Evolutionary conservation across 2,113 vertebrate genomes (phyloP).

Genomic region (Heloderma charlesbogerti): DNA sequence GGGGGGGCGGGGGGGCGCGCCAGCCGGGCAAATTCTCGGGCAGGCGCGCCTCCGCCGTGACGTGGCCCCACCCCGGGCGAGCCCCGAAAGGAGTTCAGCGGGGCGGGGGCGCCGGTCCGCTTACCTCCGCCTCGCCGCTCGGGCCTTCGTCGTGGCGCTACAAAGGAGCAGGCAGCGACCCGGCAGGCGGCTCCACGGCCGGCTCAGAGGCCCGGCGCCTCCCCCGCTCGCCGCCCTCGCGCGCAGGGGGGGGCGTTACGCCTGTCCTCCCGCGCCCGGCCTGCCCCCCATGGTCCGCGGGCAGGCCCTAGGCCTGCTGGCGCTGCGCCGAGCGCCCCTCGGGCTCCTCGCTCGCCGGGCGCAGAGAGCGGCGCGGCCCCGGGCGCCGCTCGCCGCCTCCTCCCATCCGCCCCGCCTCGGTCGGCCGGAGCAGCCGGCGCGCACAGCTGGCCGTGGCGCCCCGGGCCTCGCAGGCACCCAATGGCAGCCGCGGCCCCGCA

Average conservation of each 20-base stretch:
- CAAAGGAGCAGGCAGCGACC: neutral
- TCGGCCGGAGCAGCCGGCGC: neutral
- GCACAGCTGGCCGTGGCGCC: neutral
- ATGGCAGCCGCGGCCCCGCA: no score
- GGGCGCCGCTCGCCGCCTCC: no score
- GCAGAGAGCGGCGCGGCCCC: no score
- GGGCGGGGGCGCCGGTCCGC: neutral
- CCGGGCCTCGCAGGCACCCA: neutral
- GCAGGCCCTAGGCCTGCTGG: neutral
- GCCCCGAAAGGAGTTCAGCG: neutral
- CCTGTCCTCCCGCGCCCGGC: neutral
- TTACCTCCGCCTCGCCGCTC: neutral
- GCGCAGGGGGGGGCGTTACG: neutral
- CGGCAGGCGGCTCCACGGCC: neutral
- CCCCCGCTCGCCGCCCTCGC: no score
- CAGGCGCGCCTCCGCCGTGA: neutral
- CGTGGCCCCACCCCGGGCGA: neutral
- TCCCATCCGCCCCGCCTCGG: no score
- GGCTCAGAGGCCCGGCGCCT: no score
- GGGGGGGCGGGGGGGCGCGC: rapidly evolving
- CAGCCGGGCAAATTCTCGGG: neutral
- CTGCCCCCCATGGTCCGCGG: neutral
- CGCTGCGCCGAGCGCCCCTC: no score
- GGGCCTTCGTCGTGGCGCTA: constrained; percentile 9
- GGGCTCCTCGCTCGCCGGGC: no score